Percentiles rank a stretch among this genome's conserved stretches.
Evolutionary conservation across 2,797 vertebrate genomes (phyloP).

Genomic region (Gastrophryne carolinensis): DNA sequence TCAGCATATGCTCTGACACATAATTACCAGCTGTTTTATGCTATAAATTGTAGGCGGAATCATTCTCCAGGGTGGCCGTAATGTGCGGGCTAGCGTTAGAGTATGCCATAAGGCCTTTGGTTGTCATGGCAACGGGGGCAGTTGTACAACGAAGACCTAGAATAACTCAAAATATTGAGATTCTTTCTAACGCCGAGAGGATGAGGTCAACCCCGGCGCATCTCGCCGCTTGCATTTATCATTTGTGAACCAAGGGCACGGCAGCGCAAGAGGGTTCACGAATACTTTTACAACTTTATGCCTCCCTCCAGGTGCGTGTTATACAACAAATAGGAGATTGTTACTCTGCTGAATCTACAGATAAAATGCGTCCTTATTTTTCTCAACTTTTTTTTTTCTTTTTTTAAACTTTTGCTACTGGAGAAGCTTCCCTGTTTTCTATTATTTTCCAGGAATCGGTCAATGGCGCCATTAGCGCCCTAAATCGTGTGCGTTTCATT

Average conservation of each 20-base stretch:
- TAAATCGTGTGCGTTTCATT: constrained; percentile 64
- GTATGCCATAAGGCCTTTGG: constrained; percentile 53
- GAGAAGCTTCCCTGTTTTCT: background rate
- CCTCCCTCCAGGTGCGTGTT: constrained; percentile 15
- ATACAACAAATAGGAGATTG: background rate
- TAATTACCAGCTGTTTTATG: constrained; percentile 56
- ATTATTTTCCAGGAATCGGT: background rate
- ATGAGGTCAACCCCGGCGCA: constrained; percentile 77
- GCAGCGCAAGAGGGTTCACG: constrained; percentile 62
- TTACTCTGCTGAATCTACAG: background rate
- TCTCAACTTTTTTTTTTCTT: background rate
- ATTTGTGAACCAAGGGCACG: constrained; percentile 74
- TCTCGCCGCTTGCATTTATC: constrained; percentile 77
- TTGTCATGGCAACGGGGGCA: constrained; percentile 62
- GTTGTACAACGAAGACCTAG: constrained; percentile 61
- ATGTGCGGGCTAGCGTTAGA: constrained; percentile 54
- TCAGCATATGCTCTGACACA: constrained; percentile 55
- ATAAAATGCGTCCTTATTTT: background rate
- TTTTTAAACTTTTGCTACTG: background rate
- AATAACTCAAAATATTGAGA: constrained; percentile 68
- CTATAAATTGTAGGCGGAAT: constrained; percentile 57
- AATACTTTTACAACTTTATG: constrained; percentile 35
- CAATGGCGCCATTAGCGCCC: background rate
- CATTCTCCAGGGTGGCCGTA: constrained; percentile 60
- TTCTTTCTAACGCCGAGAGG: constrained; percentile 75